Evolutionary conservation across 2,888 invertebrate species (phyloP), one percentile per base, ranked within the genome.

Genomic region (Tineola bisselliella): DNA sequence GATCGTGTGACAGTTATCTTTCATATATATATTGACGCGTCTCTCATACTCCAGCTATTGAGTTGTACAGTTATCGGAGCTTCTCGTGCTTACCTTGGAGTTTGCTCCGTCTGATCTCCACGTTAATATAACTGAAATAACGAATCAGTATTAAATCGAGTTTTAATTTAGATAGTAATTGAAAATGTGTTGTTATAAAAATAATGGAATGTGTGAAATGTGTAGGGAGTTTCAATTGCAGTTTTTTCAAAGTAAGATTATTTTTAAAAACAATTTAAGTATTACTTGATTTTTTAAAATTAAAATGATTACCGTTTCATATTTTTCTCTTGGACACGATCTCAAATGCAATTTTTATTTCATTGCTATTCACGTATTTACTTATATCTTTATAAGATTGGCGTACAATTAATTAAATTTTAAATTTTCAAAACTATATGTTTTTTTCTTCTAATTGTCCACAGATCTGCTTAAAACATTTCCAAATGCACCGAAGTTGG

Each of bases 1-100:
- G 71, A 77, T 80, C 79, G 77, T 74, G 71, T 70, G 79, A 79
- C 70, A 75, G 84, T 79, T 87, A 86, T 72, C 78, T 77, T 74
- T 13, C 80, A 75, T 79, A 86, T 87, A 86, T 81, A 87, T 84
- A 84, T 74, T 77, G 82, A 79, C 76, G 80, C 74, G 76, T 79
- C 74, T 70, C 69, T 70, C 72, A 70, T 69, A 73, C 72, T 66
- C 75, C 70, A 75, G 73, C 79, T 84, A 86, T 86, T 84, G 79
- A 75, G 79, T 83, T 75, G 81, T 76, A 70, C 69, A 73, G 81
- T 82, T 84, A 86, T 84, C 84, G 80, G 79, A 84, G 84, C 81
- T 81, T 72, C 76, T 79, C 8, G 31, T n/a, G 25, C 13, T 48
- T 31, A 38, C 44, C 60, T 58, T 33, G 58, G 13, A 58, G 58